Base-by-base conservation (phyloP, 2,888 invertebrate species). In the Dynastes tityus region DNA sequence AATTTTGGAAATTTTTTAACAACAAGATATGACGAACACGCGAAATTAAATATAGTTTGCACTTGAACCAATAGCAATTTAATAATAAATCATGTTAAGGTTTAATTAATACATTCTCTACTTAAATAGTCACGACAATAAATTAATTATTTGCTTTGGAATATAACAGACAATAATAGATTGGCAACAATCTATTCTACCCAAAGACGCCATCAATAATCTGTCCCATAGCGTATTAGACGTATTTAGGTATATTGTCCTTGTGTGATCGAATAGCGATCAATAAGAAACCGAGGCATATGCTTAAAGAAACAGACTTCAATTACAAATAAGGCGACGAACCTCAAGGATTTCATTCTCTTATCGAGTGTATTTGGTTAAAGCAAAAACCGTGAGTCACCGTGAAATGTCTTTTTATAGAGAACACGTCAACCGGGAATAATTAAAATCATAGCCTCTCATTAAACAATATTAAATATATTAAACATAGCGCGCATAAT, bases 271-370 rank as follows among this genome's bases (percentile, higher is more conserved):
- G 58, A 58, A 53, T 9, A 11, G 37, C 8, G 40, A 73, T 58
- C 61, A 73, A 58, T 40, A 53, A 53, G 53, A 73, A 73, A 58
- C 58, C 22, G 29, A 55, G 2, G 37, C 16, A 45, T 73, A 40
- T 40, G 61, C 49, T 71, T 74, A n/a, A 64, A 65, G 58, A 58
- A 37, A 58, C 58, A 27, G 77, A 80, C 29, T 80, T 80, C 75
- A 79, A 80, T 58, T 79, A 78, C 77, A 78, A 78, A 77, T 80
- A 79, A 81, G 77, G 65, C 78, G 49, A 71, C 74, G 75, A 81
- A 80, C 81, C 79, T 80, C 79, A 76, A 79, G 78, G 78, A 27
- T 76, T 64, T 76, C 75, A 37, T 29, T 53, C 40, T 45, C 64
- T 76, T 76, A 65, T 76, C 65, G 51, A 64, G 75, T 64, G 51